Conservation (phyloP, 2,113 vertebrate genomes). For the Ptilorrhoa leucosticta region DNA sequence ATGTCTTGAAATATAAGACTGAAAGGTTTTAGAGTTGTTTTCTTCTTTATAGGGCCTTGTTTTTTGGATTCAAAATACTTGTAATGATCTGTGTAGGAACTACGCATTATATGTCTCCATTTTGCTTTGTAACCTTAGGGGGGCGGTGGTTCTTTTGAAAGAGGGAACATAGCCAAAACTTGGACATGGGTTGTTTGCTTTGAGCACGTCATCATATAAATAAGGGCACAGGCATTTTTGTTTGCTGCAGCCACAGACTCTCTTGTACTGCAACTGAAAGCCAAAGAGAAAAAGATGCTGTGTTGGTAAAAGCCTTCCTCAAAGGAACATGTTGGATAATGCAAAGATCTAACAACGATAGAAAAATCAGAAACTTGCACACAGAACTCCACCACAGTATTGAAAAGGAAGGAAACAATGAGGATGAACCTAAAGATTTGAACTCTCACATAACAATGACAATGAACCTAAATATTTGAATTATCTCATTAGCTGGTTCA, state of each 20-base stretch:
- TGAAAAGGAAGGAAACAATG: not conserved
- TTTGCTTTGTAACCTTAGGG: not conserved
- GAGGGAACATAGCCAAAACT: not conserved
- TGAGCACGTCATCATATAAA: not conserved
- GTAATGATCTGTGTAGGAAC: not conserved
- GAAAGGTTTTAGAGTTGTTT: not conserved
- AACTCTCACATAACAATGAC: not conserved
- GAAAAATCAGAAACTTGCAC: not conserved
- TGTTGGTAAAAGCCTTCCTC: not conserved
- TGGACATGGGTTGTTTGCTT: not conserved
- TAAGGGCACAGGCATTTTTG: not conserved
- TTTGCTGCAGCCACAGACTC: not conserved
- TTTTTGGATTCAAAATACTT: not conserved
- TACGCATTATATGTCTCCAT: not conserved
- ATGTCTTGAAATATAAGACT: not conserved
- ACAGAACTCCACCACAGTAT: not conserved
- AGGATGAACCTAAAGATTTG: not conserved
- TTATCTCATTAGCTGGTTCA: not conserved
- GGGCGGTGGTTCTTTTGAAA: not conserved
- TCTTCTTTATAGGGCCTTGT: not conserved
- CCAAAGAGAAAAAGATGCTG: not conserved
- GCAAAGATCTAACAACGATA: not conserved
- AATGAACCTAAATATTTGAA: not conserved
- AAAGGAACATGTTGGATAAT: not conserved
- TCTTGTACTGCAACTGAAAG: not conserved